Evolutionary conservation across 2,797 vertebrate genomes (phyloP), one percentile per base, ranked within the genome.

Genomic region (Sebastolobus alascanus): DNA sequence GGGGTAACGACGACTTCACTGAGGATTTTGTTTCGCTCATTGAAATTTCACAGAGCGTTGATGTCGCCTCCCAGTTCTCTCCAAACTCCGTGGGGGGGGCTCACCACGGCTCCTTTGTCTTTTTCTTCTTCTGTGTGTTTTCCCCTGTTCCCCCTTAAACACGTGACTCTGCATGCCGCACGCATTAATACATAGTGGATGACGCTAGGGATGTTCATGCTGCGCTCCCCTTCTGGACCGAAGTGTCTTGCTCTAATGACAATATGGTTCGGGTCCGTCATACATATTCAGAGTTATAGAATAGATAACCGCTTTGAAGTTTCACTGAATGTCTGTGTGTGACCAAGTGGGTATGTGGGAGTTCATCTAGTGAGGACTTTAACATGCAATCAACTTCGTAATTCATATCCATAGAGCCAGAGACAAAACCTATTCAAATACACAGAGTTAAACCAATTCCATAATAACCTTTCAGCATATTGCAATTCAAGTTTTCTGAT

Each of bases 81-180:
- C 22, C 2, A 70, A 61, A 66, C 85, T 66, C 63, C 46, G 55
- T 3, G 13, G 72, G 63, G 50, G 58, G 60, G 25, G 14, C 66
- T 73, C 86, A 38, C 75, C 61, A 86, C 14, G 84, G 68, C 52
- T 74, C 72, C 84, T 86, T 83, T 86, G 67, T 76, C 22, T 63
- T 43, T 65, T 61, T 61, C 37, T 18, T 54, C 18, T 37, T 73
- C 73, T 43, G 40, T 73, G 64, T 33, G 16, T 80, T 82, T 79
- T n/a, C 6, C 29, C 16, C 20, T 9, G 29, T 18, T 70, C 46
- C n/a, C 25, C 58, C 56, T 46, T 54, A 14, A 6, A 40, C 25
- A 16, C 73, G 55, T 22, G 25, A 38, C 27, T 71, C 58, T 70
- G 22, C 35, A 18, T n/a, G 50, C 61, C 38, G 63, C 60, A 76